Evolutionary conservation across 2,797 vertebrate species (phyloP), one percentile per base, ranked within the genome.

Genomic region (Sebastes taczanowskii): DNA sequence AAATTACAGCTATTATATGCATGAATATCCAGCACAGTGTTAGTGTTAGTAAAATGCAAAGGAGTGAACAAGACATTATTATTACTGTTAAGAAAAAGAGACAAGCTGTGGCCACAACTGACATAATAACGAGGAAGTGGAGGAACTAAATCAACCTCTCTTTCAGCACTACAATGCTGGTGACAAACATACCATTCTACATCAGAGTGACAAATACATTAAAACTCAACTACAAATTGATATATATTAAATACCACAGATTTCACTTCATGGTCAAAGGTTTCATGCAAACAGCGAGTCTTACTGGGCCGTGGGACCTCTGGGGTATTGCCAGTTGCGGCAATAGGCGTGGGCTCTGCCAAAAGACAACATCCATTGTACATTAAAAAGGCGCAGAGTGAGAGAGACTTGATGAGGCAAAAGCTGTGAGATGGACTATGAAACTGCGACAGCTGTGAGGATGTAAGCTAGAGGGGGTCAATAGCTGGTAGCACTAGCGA

Each of bases 231-330:
- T 55, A 29, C 6, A 52, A 27, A 22, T 58, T 38, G 22, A 75
- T 13, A 56, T 58, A 10, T 49, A 16, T 61, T 20, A 66, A 60
- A 46, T 58, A 72, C 5, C 27, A 56, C 38, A 70, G 74, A 74
- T 56, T 74, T 70, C 20, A 55, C 6, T 80, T 82, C 7, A 49
- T 70, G 52, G 56, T 62, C 7, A 81, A 65, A 84, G 56, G 61
- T 80, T 77, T 85, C 89, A 94, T 93, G 93, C 93, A 94, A 90
- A 88, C 82, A 90, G 75, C 66, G 78, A 81, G 86, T 87, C 95
- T 96, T 96, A 97, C 96, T 96, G 95, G 95, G 90, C 92, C 96
- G 92, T 84, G 94, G 95, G 92, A 96, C 94, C 92, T 96, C 96
- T 85, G 96, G 91, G 91, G 94, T 92, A 88, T 95, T 95, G 88